Percentiles rank a stretch among this genome's conserved stretches.
phyloP scores from a whole-genome alignment of 1,140 invertebrate genomes.

The Maniola jurtina region DNA sequence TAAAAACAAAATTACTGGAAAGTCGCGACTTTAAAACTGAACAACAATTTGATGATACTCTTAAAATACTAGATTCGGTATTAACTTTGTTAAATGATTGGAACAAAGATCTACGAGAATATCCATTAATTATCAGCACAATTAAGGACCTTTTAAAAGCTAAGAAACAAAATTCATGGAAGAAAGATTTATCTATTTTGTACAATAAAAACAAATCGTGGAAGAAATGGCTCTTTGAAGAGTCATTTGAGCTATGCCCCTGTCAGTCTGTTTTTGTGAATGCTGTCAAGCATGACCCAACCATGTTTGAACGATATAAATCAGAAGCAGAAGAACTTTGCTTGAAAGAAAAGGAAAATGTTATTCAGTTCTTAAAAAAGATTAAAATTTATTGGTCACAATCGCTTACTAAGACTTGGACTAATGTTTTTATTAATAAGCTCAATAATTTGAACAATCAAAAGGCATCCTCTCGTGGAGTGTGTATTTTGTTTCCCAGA shows the following conservation, averaged over 20 bases:
- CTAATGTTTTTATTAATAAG: conserved; percentile 31
- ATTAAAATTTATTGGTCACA: conserved; percentile 55
- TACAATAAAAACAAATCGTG: conserved; percentile 55
- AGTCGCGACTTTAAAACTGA: conserved; percentile 29
- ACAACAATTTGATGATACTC: conserved; percentile 34
- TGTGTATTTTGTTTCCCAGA: conserved; percentile 43
- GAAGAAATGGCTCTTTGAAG: conserved; percentile 51
- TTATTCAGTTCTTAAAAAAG: conserved; percentile 44
- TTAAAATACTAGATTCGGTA: conserved; percentile 31
- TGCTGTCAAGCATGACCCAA: conserved; percentile 55
- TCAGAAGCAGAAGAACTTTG: conserved; percentile 32
- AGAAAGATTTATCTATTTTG: conserved; percentile 35
- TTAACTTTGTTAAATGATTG: conserved; percentile 48
- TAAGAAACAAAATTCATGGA: conserved; percentile 43
- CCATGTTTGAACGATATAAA: conserved; percentile 38
- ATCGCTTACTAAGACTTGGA: conserved; percentile 39
- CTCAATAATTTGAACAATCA: conserved; percentile 35
- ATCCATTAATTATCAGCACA: conserved; percentile 41
- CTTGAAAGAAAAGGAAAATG: conserved; percentile 33
- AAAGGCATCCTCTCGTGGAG: conserved; percentile 39
- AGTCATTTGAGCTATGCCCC: conserved; percentile 43
- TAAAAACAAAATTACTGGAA: conserved; percentile 30
- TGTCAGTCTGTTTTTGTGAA: conserved; percentile 50
- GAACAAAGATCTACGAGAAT: conserved; percentile 46
- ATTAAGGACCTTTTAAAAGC: conserved; percentile 45